Base-by-base conservation (phyloP, 2,888 invertebrate genomes). In the Geotrupes spiniger region DNA sequence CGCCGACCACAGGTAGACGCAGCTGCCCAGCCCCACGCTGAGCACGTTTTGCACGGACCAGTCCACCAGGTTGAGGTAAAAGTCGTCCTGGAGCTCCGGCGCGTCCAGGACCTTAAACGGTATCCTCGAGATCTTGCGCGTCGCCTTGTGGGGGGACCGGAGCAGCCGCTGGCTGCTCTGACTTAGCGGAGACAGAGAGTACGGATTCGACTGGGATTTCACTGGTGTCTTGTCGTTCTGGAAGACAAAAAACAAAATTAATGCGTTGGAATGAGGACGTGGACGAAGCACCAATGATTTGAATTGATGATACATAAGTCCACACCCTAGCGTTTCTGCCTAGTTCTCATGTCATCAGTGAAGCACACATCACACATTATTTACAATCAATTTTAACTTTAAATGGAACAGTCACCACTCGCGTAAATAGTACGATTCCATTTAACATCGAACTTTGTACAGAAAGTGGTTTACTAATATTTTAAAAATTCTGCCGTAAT, bases 1-100 rank as follows among this genome's bases (percentile, higher is more conserved):
- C 6, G 99, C 99, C 64, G 95, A 97, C 99, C 99, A 99, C 51
- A 99, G 76, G 72, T 99, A 99, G 0, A 99, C 99, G 71, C 97
- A 97, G 65, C 93, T 93, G 25, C 96, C 96, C 12, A 99, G 78
- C 0, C 98, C 99, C 2, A 99, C 99, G 70, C 96, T 95, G 51
- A 99, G 83, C 26, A 99, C 94, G 74, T 99, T 99, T 75, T 95
- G 95, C 42, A 96, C 92, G 3, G 97, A 97, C 99, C 99, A 99
- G 73, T 99, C 99, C 26, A 99, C 98, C 53, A 99, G 81, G 76
- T 99, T 99, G 59, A 99, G 76, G 72, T 97, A 97, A 78, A 99
- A 99, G 76, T 99, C 99, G 75, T 99, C 99, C 76, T 98, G 94
- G 46, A 97, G 76, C 74, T 97, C 96, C 2, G 96, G 96, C 2